phyloP scores from a whole-genome alignment of 2,888 invertebrate genomes.

The Sacculina carcini region DNA sequence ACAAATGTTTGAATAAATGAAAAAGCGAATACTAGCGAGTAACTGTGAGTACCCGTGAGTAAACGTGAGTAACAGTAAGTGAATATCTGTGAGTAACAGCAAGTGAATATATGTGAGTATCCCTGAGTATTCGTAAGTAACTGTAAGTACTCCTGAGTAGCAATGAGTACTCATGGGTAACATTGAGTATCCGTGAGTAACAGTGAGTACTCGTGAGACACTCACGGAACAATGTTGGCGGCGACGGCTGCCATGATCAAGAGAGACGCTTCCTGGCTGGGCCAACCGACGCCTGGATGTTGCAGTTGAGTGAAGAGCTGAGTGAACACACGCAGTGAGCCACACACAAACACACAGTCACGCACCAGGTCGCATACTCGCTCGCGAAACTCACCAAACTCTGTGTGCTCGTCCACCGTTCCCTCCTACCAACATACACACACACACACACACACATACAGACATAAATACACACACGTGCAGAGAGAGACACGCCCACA shows the following conservation, averaged over 20 bases:
- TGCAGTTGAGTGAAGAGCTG: conserved; percentile 64
- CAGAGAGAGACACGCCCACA: background rate
- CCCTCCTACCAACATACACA: conserved; percentile 33
- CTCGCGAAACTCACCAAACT: conserved; percentile 55
- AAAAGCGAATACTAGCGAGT: too few relatives aligned
- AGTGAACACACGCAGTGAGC: conserved; percentile 66
- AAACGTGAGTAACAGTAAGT: too few relatives aligned
- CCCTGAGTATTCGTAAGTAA: too few relatives aligned
- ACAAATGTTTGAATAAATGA: too few relatives aligned
- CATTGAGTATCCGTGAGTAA: too few relatives aligned
- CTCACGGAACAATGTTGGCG: conserved; percentile 78
- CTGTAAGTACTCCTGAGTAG: too few relatives aligned
- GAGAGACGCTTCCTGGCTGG: conserved; percentile 70
- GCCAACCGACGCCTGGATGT: conserved; percentile 49
- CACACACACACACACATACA: too few relatives aligned
- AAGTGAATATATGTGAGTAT: too few relatives aligned
- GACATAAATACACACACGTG: too few relatives aligned
- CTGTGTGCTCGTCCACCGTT: conserved; percentile 52
- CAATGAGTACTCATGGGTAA: too few relatives aligned
- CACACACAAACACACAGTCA: conserved; percentile 87
- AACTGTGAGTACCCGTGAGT: too few relatives aligned
- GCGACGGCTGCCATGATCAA: conserved; percentile 88
- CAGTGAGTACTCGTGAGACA: conserved; percentile 15
- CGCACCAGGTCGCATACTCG: conserved; percentile 79
- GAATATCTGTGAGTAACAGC: too few relatives aligned